Base-by-base conservation (phyloP, 2,797 vertebrate species). In the Nyctibius grandis region DNA sequence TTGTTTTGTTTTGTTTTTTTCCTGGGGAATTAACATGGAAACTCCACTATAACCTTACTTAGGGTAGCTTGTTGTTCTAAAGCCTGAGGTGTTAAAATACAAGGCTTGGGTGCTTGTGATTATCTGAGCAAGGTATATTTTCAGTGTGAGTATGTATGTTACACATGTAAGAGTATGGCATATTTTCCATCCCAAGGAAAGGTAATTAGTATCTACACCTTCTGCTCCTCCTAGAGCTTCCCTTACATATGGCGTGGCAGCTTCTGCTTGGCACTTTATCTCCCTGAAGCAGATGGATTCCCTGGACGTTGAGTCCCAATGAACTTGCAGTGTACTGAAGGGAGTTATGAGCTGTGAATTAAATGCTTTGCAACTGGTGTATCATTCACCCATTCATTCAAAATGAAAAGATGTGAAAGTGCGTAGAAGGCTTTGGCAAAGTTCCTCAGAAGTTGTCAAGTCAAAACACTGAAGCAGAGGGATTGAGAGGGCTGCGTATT, bases 141-240 rank as follows among this genome's bases (percentile, higher is more conserved):
- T 76, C 64, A 93, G 51, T 11, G 12, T 64, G 51, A 70, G 20
- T 0, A 0, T 22, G 20, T 57, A 22, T 40, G 19, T 60, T 76
- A 47, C 45, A 29, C 29, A 26, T 21, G 6, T 25, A 48, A 53
- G 18, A 74, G 33, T 23, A 59, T 38, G 21, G 44, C 0, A 0
- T 22, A 17, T 94, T 93, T 94, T 92, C 38, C 53, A 33, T 80
- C 25, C 56, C 45, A 15, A 5, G 53, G n/a, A 93, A 84, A 51
- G 56, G 38, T 83, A 93, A 74, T 93, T 81, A n/a, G 15, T 73
- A 76, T 45, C 47, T 86, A 38, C 19, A 36, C 40, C 36, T 19
- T 76, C 65, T 69, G 40, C 47, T 93, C 44, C 23, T 93, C 57
- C 50, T 61, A 78, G 57, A 90, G 70, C 22, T 82, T 90, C 47